A percentile compares a stretch with the other conserved stretches of the same genome.
These are phyloP conservation scores for Apodemia zela DNA, from an alignment of 2,888 invertebrate species.

Conservation along the genomic window DNA sequence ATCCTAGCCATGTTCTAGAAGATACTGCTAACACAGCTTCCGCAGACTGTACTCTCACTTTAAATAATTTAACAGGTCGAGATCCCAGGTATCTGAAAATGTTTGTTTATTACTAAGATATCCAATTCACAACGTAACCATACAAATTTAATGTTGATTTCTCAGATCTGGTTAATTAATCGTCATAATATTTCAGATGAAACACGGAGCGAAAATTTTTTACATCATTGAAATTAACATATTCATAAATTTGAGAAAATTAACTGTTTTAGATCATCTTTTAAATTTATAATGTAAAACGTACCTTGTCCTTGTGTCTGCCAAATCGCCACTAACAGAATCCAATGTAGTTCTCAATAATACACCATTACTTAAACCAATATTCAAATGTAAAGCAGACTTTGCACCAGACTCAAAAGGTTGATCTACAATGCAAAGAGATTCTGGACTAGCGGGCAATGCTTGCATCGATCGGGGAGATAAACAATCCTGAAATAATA, in stretches of 20 bases:
- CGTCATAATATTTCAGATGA: slow-evolving; percentile 81
- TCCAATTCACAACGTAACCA: not conserved
- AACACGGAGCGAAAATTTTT: slow-evolving; percentile 79
- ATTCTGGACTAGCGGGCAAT: slow-evolving; percentile 96
- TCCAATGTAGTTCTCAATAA: slow-evolving; percentile 95
- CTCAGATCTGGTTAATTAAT: slow-evolving; percentile 76
- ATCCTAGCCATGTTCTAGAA: slow-evolving; percentile 98
- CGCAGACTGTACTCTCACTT: slow-evolving; percentile 96
- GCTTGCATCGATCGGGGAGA: slow-evolving; percentile 98
- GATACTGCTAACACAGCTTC: slow-evolving; percentile 99
- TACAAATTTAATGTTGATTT: slow-evolving; percentile 20
- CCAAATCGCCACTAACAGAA: slow-evolving; percentile 96
- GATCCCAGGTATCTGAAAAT: slow-evolving; percentile 90
- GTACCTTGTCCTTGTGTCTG: slow-evolving; percentile 95
- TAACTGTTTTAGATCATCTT: no score
- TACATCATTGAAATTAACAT: slow-evolving; percentile 54
- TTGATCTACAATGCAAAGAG: slow-evolving; percentile 95
- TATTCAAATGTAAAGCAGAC: slow-evolving; percentile 93
- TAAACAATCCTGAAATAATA: slow-evolving; percentile 87
- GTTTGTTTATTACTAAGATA: not conserved
- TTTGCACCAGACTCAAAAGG: slow-evolving; percentile 85
- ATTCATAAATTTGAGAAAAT: no score
- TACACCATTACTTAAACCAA: slow-evolving; percentile 98
- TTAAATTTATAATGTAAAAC: not conserved
- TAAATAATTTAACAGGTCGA: slow-evolving; percentile 96